Conservation (phyloP, 2,113 vertebrate genomes). For the Syngnathus floridae region DNA sequence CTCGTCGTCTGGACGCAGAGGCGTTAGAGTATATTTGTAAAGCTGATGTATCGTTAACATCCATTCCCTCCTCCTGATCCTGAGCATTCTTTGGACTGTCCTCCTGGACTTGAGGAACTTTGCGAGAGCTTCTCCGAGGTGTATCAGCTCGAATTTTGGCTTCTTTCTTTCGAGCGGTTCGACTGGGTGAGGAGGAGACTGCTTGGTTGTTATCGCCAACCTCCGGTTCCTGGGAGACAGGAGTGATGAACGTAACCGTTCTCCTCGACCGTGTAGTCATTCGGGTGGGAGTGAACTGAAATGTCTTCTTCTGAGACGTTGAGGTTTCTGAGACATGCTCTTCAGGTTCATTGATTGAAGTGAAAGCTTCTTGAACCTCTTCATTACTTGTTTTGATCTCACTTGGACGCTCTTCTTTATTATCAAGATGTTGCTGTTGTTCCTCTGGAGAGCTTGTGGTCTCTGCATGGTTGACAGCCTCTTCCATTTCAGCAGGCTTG, state of each 20-base stretch:
- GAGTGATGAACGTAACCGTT: slow-evolving; percentile 47
- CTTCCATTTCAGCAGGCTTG: slow-evolving; percentile 5
- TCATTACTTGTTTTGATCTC: slow-evolving; percentile 2
- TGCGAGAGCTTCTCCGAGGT: slow-evolving; percentile 50
- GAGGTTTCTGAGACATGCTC: slow-evolving; percentile 20
- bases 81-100: neutral
- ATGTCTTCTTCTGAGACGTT: slow-evolving; percentile 28
- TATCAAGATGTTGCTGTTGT: slow-evolving; percentile 4
- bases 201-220: slow-evolving; percentile 34
- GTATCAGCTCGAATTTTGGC: slow-evolving; percentile 14
- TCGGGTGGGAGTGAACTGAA: slow-evolving; percentile 54
- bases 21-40: slow-evolving; percentile 27
- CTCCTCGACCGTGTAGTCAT: slow-evolving; percentile 66
- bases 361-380: slow-evolving; percentile 11
- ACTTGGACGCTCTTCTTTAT: neutral
- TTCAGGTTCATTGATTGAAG: slow-evolving; percentile 13
- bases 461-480: neutral
- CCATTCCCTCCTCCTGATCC: neutral
- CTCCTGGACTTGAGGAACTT: neutral
- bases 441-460: neutral
- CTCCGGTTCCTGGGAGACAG: slow-evolving; percentile 46
- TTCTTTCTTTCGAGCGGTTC: slow-evolving; percentile 49
- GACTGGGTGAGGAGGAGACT: slow-evolving; percentile 41
- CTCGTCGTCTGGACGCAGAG: slow-evolving; percentile 65
- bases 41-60: neutral